Evolutionary conservation across 2,888 invertebrate species (phyloP), one percentile per base, ranked within the genome.

Genomic region (Ashinkailepas kermadecensis): DNA sequence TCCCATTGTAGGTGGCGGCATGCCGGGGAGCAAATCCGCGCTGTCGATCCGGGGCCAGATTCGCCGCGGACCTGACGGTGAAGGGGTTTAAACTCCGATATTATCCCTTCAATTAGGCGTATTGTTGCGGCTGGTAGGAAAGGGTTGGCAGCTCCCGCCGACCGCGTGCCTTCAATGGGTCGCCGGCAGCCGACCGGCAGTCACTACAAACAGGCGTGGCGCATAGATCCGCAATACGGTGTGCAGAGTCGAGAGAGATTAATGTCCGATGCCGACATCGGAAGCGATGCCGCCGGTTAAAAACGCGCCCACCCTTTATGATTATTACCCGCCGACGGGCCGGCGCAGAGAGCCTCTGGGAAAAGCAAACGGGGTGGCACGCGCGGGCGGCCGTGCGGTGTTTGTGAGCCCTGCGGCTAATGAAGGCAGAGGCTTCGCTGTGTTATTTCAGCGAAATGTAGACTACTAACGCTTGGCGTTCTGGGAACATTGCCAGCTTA

Each of bases 71-170:
- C 74, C 74, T 54, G 74, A 56, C 10, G 39, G 21, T 74, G 74
- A 74, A 74, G 56, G 74, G 74, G 74, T 74, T 74, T 74, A 74
- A 74, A 74, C 74, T 18, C 15, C 54, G 74, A 74, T 74, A 74
- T 74, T 74, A 74, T 74, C 74, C 74, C 74, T 74, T 74, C 74
- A 74, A 74, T 74, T 74, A 74, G 74, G 74, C 56, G 56, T 74
- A 74, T 74, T 74, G 74, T 74, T 74, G 74, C 56, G 74, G 74
- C 74, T 21, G 74, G 74, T 3, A 21, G 74, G 54, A 56, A 54
- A 74, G 74, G 74, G 74, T 74, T 74, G 74, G 54, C 56, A 39
- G 21, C 13, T 13, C 70, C 54, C 21, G 54, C 21, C 54, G 74
- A 21, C 10, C 74, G 18, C 74, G 74, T 74, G 74, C 21, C 74